phyloP scores from a whole-genome alignment of 2,888 invertebrate genomes.

The Drosophila yooni region DNA sequence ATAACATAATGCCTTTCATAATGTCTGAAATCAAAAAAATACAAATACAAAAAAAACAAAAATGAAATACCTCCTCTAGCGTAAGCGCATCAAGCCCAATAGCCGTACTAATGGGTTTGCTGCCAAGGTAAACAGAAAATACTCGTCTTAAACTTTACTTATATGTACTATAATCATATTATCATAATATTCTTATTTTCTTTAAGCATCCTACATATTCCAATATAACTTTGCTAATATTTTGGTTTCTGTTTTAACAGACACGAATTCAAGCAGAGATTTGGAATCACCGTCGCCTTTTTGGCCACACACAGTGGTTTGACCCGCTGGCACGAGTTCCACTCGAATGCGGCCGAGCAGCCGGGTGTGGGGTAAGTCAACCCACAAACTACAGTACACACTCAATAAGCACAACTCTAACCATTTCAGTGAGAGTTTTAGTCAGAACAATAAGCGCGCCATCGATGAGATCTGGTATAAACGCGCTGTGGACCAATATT shows the following conservation, averaged over 20 bases:
- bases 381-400: neutral
- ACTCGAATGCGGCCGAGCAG: constrained; percentile 86
- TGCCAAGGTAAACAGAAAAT: constrained; percentile 92
- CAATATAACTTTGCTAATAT: constrained; percentile 31
- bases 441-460: constrained; percentile 90
- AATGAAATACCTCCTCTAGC: constrained; percentile 86
- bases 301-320: constrained; percentile 96
- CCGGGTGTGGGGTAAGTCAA: constrained; percentile 82
- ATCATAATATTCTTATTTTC: constrained; percentile 10
- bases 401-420: neutral
- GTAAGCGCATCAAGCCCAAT: constrained; percentile 93
- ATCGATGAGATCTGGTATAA: constrained; percentile 96
- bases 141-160: constrained; percentile 37
- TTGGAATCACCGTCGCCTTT: constrained; percentile 94
- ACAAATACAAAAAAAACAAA: constrained; percentile 44
- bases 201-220: neutral
- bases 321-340: constrained; percentile 94
- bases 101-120: constrained; percentile 96
- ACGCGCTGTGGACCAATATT: constrained; percentile 94
- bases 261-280: constrained; percentile 92
- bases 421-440: constrained; percentile 88
- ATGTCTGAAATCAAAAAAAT: constrained; percentile 50
- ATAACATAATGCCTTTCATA: constrained; percentile 72
- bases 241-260: constrained; percentile 85
- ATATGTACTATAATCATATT: constrained; percentile 19